These are phyloP conservation scores for Ormyrus thymus DNA, from an alignment of 2,888 invertebrate genomes.

Conservation along the genomic window DNA sequence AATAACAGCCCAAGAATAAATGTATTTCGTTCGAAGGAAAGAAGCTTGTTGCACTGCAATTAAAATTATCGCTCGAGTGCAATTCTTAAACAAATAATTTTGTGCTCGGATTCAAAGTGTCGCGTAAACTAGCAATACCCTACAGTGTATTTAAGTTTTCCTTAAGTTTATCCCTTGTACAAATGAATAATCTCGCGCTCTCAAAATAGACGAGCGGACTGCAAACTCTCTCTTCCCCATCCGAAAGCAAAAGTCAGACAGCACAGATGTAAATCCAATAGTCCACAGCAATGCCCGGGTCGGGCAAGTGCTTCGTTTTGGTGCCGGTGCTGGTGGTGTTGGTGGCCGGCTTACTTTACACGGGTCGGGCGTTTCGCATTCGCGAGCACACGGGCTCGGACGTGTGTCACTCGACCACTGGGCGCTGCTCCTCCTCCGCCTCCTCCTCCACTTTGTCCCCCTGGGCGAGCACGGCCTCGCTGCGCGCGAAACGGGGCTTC, in stretches of 20 bases:
- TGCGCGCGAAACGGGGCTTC: slow-evolving; percentile 52
- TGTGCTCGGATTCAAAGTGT: too few species aligned
- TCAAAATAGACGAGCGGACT: slow-evolving; percentile 21
- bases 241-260: not conserved
- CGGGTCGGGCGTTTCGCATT: slow-evolving; percentile 67
- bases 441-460: slow-evolving; percentile 15
- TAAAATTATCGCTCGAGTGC: too few species aligned
- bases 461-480: not conserved
- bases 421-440: slow-evolving; percentile 58
- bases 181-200: slow-evolving; percentile 5
- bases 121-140: too few species aligned
- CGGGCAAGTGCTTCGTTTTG: slow-evolving; percentile 63
- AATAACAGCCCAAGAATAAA: too few species aligned
- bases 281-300: slow-evolving; percentile 67
- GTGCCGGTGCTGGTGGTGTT: slow-evolving; percentile 59
- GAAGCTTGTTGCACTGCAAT: too few species aligned
- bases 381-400: slow-evolving; percentile 63
- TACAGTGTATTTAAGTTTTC: not conserved
- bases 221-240: not conserved
- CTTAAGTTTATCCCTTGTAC: not conserved
- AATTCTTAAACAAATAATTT: too few species aligned
- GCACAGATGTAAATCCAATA: slow-evolving; percentile 47
- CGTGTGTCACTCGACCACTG: slow-evolving; percentile 58
- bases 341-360: slow-evolving; percentile 59
- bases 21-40: too few species aligned